These are phyloP conservation scores for Bhutanitis thaidina DNA, from an alignment of 2,888 invertebrate species.

Conservation along the genomic window DNA sequence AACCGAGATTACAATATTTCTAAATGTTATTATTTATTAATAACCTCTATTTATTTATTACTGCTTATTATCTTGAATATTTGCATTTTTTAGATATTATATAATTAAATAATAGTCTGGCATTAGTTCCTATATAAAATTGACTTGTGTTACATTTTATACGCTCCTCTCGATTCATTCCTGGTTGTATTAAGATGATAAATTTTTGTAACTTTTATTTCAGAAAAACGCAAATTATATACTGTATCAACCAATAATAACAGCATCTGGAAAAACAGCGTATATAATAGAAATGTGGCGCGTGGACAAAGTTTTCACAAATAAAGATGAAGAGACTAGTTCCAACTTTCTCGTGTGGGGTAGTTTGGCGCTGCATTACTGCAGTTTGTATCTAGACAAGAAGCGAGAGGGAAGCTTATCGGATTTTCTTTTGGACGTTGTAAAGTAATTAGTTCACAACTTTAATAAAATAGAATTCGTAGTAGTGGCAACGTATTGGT, in stretches of 20 bases:
- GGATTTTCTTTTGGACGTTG: conserved; percentile 88
- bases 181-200: no score
- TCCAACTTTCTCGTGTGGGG: conserved; percentile 85
- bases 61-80: no score
- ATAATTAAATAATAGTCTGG: no score
- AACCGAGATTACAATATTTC: no score
- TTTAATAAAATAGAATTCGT: no score
- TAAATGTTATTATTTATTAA: no score
- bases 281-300: conserved; percentile 86
- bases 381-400: conserved; percentile 84
- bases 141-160: no score
- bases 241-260: conserved; percentile 82
- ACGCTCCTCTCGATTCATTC: no score
- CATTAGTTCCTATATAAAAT: no score
- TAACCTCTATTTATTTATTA: no score
- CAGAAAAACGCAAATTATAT: conserved; percentile 65
- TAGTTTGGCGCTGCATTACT: conserved; percentile 84
- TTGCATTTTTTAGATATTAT: no score
- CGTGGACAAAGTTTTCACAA: conserved; percentile 75
- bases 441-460: conserved; percentile 81
- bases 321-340: conserved; percentile 85
- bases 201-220: neutral
- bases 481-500: no score
- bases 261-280: conserved; percentile 81
- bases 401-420: conserved; percentile 85